A percentile compares a stretch with the other conserved stretches of the same genome.
These are phyloP conservation scores for Allacma fusca DNA, from an alignment of 2,888 invertebrate genomes.

Conservation along the genomic window DNA sequence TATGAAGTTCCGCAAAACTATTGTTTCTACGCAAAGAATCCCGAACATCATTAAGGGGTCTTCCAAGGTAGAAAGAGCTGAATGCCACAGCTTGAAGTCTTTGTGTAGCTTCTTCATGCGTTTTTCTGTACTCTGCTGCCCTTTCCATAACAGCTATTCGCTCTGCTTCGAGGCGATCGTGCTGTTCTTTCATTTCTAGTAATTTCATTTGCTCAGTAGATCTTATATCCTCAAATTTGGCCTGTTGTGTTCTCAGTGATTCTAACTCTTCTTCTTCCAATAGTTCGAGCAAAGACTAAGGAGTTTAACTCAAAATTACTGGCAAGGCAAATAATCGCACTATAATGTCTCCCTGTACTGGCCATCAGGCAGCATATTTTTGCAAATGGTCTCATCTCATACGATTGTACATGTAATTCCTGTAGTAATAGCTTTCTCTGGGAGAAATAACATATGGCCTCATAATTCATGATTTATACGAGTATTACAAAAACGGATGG, in stretches of 20 bases:
- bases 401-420: no score
- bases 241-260: conserved; percentile 31
- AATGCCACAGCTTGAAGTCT: conserved; percentile 36
- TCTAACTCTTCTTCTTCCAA: conserved; percentile 42
- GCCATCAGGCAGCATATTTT: no score
- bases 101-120: conserved; percentile 2
- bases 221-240: conserved; percentile 9
- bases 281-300: conserved; percentile 31
- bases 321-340: not conserved
- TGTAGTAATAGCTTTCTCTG: no score
- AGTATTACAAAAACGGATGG: no score
- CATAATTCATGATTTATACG: no score
- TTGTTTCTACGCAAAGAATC: not conserved
- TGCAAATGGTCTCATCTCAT: no score
- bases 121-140: not conserved
- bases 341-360: not conserved
- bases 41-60: not conserved
- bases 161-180: conserved; percentile 29
- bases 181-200: conserved; percentile 30
- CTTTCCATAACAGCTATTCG: not conserved
- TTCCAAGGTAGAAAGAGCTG: conserved; percentile 22
- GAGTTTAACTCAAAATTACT: not conserved
- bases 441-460: no score
- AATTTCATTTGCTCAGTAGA: conserved; percentile 23
- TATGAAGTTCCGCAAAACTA: not conserved